These are phyloP conservation scores for Microtus ochrogaster DNA, from an alignment of 2,113 vertebrate species.

Conservation along the genomic window DNA sequence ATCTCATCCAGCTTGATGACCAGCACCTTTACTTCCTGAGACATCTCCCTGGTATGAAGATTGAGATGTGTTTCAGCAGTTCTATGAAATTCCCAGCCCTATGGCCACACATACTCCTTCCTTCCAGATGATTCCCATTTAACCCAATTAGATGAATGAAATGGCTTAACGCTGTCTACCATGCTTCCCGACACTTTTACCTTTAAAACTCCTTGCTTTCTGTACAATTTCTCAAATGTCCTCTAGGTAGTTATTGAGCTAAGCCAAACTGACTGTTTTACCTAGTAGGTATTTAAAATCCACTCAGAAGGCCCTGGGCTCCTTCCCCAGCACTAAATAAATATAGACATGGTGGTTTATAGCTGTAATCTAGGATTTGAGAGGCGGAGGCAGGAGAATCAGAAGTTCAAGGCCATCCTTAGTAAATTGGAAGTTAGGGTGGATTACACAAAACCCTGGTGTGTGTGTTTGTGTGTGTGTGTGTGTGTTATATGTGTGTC, in stretches of 20 bases:
- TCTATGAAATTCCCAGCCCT: not conserved
- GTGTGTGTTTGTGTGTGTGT: not conserved
- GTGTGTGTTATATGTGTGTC: not conserved
- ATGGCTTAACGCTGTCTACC: not conserved
- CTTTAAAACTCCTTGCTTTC: not conserved
- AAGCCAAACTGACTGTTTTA: not conserved
- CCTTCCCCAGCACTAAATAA: not conserved
- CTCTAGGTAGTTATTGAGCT: not conserved
- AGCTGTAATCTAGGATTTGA: not conserved
- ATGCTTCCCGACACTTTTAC: not conserved
- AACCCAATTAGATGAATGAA: not conserved
- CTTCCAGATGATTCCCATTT: not conserved
- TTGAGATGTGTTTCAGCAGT: not conserved
- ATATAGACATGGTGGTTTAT: not conserved
- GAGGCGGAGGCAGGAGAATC: not conserved
- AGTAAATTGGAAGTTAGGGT: not conserved
- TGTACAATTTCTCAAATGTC: not conserved
- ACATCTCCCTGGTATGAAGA: not conserved
- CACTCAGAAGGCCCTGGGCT: not conserved
- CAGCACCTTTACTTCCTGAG: not conserved
- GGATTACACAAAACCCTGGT: not conserved
- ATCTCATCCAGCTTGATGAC: not conserved
- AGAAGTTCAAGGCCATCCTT: not conserved
- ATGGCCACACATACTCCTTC: not conserved
- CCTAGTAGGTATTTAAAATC: not conserved